These are phyloP conservation scores for Sericinus montela DNA, from an alignment of 2,888 invertebrate genomes.

Conservation along the genomic window DNA sequence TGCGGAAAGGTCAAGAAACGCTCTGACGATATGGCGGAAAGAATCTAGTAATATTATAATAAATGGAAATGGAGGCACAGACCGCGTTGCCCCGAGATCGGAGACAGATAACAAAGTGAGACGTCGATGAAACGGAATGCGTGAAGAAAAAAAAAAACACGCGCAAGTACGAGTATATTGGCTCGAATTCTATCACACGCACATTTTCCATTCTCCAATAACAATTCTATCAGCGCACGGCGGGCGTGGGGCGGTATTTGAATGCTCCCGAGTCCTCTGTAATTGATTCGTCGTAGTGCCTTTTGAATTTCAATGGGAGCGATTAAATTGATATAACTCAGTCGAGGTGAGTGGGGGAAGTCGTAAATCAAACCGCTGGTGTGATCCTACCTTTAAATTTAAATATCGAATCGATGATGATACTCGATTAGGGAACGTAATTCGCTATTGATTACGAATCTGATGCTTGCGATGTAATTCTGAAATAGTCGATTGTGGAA, in stretches of 20 bases:
- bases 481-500: too few species aligned
- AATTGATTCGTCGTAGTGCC: conserved; percentile 68
- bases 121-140: conserved; percentile 6
- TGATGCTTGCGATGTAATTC: too few species aligned
- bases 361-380: conserved; percentile 44
- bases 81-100: not conserved
- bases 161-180: conserved; percentile 49
- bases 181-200: conserved; percentile 72
- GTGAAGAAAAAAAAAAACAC: conserved; percentile 21
- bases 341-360: conserved; percentile 29
- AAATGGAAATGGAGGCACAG: too few species aligned
- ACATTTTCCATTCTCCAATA: conserved; percentile 72
- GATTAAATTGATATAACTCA: conserved; percentile 74
- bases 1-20: too few species aligned
- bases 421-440: not conserved
- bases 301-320: conserved; percentile 72
- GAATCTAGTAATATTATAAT: too few species aligned
- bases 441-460: too few species aligned
- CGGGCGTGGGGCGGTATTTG: conserved; percentile 56
- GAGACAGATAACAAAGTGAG: conserved; percentile 10
- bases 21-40: too few species aligned
- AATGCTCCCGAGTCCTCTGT: conserved; percentile 50
- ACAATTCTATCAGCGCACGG: conserved; percentile 65
- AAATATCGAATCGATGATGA: not conserved
- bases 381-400: conserved; percentile 13